A percentile compares a stretch with the other conserved stretches of the same genome.
phyloP scores from a whole-genome alignment of 2,113 vertebrate species.

The Hypomesus transpacificus region DNA sequence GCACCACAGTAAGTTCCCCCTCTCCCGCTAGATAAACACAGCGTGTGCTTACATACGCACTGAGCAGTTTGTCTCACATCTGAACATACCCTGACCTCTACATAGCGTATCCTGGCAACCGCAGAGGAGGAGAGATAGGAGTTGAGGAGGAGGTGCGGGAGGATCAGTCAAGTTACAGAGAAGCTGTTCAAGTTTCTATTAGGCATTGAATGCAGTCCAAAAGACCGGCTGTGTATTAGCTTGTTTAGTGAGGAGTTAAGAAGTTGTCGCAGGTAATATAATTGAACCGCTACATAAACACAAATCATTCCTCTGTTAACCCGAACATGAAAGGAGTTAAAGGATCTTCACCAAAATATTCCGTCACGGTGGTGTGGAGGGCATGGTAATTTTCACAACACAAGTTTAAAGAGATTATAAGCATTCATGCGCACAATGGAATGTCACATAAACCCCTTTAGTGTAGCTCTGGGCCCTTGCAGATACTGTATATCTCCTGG shows the following conservation, averaged over 20 bases:
- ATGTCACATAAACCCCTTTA: neutral
- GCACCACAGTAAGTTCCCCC: too few relatives aligned
- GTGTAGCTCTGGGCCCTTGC: neutral
- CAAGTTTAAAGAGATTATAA: neutral
- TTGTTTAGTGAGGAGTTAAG: conserved; percentile 15
- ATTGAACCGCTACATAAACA: conserved; percentile 7
- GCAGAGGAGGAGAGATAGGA: neutral
- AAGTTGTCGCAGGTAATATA: neutral
- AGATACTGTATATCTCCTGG: conserved; percentile 2
- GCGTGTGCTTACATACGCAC: neutral
- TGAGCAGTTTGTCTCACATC: neutral
- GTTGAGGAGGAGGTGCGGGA: neutral
- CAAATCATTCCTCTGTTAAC: conserved; percentile 10
- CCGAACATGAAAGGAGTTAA: conserved; percentile 10
- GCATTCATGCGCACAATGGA: conserved; percentile 5
- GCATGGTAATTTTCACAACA: neutral
- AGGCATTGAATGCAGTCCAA: neutral
- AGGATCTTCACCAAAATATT: neutral
- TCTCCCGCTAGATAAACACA: too few relatives aligned
- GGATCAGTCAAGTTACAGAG: neutral
- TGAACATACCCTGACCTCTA: neutral
- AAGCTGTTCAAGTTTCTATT: neutral
- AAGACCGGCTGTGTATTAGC: conserved; percentile 1
- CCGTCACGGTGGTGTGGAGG: conserved; percentile 9
- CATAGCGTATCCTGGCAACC: neutral